A percentile compares a stretch with the other conserved stretches of the same genome.
Evolutionary conservation across 2,797 vertebrate species (phyloP).

Genomic region (Otus scops): DNA sequence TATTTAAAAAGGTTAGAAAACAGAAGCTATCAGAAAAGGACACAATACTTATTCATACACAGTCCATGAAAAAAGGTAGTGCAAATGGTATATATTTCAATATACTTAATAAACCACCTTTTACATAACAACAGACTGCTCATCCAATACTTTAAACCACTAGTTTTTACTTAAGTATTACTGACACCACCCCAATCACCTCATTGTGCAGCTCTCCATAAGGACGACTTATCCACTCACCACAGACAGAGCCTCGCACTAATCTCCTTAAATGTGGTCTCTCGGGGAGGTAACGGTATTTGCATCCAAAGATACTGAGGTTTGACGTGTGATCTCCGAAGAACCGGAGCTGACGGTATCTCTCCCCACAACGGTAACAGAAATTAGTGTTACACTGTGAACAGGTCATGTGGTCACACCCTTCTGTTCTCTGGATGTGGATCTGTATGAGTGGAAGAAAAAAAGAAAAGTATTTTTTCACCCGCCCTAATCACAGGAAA

Average conservation of each 20-base stretch:
- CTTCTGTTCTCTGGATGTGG: constrained; percentile 97
- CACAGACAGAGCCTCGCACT: constrained; percentile 94
- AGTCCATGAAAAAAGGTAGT: background rate
- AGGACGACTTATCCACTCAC: constrained; percentile 76
- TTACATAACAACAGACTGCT: background rate
- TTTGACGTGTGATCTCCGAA: constrained; percentile 98
- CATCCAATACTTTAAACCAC: background rate
- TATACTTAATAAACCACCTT: background rate
- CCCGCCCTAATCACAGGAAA: background rate
- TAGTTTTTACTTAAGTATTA: background rate
- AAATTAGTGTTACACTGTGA: constrained; percentile 98
- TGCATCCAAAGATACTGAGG: constrained; percentile 99
- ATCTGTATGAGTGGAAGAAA: constrained; percentile 76
- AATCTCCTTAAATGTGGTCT: constrained; percentile 94
- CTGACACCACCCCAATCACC: background rate
- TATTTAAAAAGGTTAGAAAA: background rate
- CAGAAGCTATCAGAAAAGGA: background rate
- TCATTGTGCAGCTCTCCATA: background rate
- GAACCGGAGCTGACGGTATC: constrained; percentile 94
- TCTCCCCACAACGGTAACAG: constrained; percentile 97
- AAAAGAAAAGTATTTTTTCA: background rate
- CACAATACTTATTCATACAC: background rate
- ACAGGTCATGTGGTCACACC: constrained; percentile 98
- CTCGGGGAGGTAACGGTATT: constrained; percentile 96
- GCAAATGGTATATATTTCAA: background rate